Evolutionary conservation across 2,888 invertebrate genomes (phyloP).

Genomic region (Podotricha telesiphe): DNA sequence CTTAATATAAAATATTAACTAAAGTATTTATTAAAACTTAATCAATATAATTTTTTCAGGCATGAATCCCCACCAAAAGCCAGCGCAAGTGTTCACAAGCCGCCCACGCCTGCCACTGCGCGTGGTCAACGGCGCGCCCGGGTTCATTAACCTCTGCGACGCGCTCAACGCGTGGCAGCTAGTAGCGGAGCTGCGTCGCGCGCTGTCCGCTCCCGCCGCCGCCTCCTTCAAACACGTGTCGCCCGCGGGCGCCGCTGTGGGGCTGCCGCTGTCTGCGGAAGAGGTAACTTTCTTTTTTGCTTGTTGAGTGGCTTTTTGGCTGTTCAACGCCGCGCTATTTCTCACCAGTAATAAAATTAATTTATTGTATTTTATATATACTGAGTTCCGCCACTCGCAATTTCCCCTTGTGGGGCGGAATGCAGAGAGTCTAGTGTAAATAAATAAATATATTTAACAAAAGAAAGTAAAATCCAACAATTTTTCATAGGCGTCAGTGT

Average conservation of each 20-base stretch:
- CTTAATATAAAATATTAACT: no score
- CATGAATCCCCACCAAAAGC: conserved; percentile 99
- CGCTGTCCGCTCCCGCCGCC: conserved; percentile 93
- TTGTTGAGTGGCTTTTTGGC: no score
- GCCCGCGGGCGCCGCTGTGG: conserved; percentile 98
- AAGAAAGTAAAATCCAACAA: no score
- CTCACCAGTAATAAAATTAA: no score
- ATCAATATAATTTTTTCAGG: conserved; percentile 58
- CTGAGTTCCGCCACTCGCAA: no score
- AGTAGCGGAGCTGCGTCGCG: conserved; percentile 92
- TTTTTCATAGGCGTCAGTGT: conserved; percentile 90
- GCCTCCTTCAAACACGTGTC: conserved; percentile 99
- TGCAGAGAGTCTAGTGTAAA: no score
- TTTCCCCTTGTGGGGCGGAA: no score
- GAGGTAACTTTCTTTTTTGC: no score
- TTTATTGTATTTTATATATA: no score
- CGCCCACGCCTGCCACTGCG: conserved; percentile 90
- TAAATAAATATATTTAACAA: no score
- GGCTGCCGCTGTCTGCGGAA: conserved; percentile 88
- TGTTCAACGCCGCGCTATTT: no score
- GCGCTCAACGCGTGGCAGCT: conserved; percentile 99
- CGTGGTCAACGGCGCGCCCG: conserved; percentile 97
- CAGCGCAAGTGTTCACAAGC: conserved; percentile 95
- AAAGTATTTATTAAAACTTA: no score
- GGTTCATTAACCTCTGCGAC: conserved; percentile 98